Conservation (phyloP, 2,113 vertebrate species). For the Calyptommatus sinebrachiatus region DNA sequence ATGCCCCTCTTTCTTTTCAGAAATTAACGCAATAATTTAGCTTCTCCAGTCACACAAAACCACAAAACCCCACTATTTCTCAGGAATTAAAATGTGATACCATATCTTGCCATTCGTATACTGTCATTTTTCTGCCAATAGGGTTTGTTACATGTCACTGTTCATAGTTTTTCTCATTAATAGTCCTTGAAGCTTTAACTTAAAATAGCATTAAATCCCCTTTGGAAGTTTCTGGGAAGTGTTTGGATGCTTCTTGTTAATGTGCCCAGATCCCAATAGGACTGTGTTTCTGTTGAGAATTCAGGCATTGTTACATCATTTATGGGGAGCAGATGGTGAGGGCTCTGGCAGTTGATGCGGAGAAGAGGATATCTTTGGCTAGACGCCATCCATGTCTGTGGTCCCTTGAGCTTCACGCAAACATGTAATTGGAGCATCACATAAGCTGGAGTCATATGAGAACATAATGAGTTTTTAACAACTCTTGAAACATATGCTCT, state of each 20-base stretch:
- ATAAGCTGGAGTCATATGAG: background rate
- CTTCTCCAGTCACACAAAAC: too few relatives aligned
- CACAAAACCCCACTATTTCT: too few relatives aligned
- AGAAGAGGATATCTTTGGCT: background rate
- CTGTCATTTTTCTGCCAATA: background rate
- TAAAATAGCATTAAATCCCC: background rate
- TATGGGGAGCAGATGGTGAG: constrained; percentile 34
- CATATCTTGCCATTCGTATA: too few relatives aligned
- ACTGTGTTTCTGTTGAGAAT: background rate
- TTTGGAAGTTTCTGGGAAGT: constrained; percentile 8
- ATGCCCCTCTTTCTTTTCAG: too few relatives aligned
- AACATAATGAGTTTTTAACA: background rate
- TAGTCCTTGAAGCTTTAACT: background rate
- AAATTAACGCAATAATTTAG: too few relatives aligned
- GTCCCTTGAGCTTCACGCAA: fast-evolving
- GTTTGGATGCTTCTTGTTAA: background rate
- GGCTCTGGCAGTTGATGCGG: background rate
- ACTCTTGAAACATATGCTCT: background rate
- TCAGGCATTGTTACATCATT: constrained; percentile 28
- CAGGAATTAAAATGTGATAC: too few relatives aligned
- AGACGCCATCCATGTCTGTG: background rate
- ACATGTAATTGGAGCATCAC: background rate
- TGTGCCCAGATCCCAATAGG: background rate
- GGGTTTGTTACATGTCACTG: background rate
- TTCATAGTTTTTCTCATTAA: background rate